A percentile compares a stretch with the other conserved stretches of the same genome.
These are phyloP conservation scores for Omphaloscelis lunosa DNA, from an alignment of 2,888 invertebrate species.

Conservation along the genomic window DNA sequence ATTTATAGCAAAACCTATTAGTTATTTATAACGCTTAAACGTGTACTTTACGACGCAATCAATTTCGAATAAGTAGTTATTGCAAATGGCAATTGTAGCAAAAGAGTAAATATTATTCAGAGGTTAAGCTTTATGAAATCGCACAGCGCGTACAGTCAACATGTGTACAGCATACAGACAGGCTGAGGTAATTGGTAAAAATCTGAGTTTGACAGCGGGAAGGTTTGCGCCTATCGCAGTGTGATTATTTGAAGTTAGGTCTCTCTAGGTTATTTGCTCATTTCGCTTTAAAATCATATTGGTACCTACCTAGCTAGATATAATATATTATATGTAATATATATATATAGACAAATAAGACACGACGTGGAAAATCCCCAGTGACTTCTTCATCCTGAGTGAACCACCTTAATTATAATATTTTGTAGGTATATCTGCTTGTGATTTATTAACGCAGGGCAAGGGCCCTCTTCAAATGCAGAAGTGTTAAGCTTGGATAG, in stretches of 20 bases:
- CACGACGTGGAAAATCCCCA: constrained; percentile 8
- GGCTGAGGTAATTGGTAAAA: too few relatives aligned
- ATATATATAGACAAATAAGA: background rate
- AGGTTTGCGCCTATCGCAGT: background rate
- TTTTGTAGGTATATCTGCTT: background rate
- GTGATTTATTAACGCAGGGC: background rate
- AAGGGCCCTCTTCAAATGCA: background rate
- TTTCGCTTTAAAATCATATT: background rate
- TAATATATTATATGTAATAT: background rate
- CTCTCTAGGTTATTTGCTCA: background rate
- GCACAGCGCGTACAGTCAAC: too few relatives aligned
- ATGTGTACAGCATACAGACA: too few relatives aligned
- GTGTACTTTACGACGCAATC: constrained; percentile 11
- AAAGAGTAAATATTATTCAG: background rate
- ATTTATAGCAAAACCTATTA: background rate
- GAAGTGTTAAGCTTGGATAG: background rate
- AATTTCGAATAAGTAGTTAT: constrained; percentile 12
- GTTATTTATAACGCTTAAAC: background rate
- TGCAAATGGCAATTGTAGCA: background rate
- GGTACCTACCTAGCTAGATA: background rate
- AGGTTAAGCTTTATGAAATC: too few relatives aligned
- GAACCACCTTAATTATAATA: background rate
- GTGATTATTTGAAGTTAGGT: background rate
- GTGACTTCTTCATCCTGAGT: too few relatives aligned
- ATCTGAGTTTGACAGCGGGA: too few relatives aligned